Percentiles rank a stretch among this genome's conserved stretches.
Evolutionary conservation across 2,888 invertebrate species (phyloP).

Genomic region (Ectobius pallidus): DNA sequence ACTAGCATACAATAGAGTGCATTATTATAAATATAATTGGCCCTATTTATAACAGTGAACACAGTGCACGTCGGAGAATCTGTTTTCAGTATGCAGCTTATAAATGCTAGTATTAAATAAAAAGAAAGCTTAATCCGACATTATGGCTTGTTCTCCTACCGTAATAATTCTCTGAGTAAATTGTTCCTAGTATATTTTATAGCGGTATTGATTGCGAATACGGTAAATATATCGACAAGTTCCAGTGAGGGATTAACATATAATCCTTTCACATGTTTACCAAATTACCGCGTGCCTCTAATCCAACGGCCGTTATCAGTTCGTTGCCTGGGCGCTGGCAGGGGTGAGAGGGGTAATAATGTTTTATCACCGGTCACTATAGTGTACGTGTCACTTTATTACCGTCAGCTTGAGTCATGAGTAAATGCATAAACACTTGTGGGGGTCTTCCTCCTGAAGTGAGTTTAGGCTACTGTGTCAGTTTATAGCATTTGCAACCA

Average conservation of each 20-base stretch:
- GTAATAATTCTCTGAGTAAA: conserved; percentile 24
- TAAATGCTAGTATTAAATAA: not conserved
- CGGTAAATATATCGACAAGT: conserved; percentile 30
- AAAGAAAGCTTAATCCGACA: conserved; percentile 17
- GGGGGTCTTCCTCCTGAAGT: too few species aligned
- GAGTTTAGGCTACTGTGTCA: too few species aligned
- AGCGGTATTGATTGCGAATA: not conserved
- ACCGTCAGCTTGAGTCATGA: not conserved
- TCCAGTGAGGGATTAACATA: conserved; percentile 15
- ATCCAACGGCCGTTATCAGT: conserved; percentile 29
- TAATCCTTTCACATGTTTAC: conserved; percentile 23
- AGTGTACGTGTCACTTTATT: not conserved
- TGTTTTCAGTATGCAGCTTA: not conserved
- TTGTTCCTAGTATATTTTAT: conserved; percentile 31
- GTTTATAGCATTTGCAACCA: too few species aligned
- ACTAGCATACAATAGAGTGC: too few species aligned
- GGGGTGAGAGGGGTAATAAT: too few species aligned
- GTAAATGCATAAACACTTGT: too few species aligned
- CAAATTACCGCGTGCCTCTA: conserved; percentile 26
- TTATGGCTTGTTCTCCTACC: conserved; percentile 7
- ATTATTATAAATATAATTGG: too few species aligned
- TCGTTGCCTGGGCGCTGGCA: not conserved
- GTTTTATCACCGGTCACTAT: conserved; percentile 13
- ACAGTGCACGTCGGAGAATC: too few species aligned
- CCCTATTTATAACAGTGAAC: too few species aligned